Evolutionary conservation across 1,140 invertebrate genomes (phyloP).

Genomic region (Pseudomyrmex cubaensis): DNA sequence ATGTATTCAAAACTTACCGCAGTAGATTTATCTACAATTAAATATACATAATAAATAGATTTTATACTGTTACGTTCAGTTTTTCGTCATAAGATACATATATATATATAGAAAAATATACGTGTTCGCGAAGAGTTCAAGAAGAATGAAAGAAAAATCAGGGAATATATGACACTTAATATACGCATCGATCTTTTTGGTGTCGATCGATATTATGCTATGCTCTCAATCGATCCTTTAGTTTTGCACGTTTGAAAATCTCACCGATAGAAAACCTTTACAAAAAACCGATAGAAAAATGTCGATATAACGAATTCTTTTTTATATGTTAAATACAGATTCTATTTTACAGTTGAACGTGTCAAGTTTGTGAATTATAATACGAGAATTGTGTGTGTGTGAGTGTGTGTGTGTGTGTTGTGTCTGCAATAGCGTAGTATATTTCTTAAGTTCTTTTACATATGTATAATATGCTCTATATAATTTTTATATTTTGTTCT

Average conservation of each 20-base stretch:
- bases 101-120: slow-evolving; percentile 5
- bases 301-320: slow-evolving; percentile 14
- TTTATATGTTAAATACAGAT: slow-evolving; percentile 1
- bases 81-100: slow-evolving; percentile 7
- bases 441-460: neutral
- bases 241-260: neutral
- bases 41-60: slow-evolving; percentile 23
- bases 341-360: neutral
- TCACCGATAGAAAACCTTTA: slow-evolving; percentile 28
- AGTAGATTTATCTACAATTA: slow-evolving; percentile 30
- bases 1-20: neutral
- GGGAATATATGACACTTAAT: neutral
- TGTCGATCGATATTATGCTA: slow-evolving; percentile 7
- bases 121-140: neutral
- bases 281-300: slow-evolving; percentile 37
- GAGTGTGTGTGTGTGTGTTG: too few species aligned
- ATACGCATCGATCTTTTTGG: neutral
- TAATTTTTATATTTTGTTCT: neutral
- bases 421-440: neutral
- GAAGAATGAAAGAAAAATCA: neutral
- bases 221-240: neutral
- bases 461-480: neutral
- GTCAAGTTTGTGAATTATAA: slow-evolving; percentile 11
- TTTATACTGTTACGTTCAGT: slow-evolving; percentile 21
- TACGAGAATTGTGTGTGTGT: neutral